Percentiles rank a stretch among this genome's conserved stretches.
Evolutionary conservation across 1,140 invertebrate genomes (phyloP).

Genomic region (Hirudo medicinalis): DNA sequence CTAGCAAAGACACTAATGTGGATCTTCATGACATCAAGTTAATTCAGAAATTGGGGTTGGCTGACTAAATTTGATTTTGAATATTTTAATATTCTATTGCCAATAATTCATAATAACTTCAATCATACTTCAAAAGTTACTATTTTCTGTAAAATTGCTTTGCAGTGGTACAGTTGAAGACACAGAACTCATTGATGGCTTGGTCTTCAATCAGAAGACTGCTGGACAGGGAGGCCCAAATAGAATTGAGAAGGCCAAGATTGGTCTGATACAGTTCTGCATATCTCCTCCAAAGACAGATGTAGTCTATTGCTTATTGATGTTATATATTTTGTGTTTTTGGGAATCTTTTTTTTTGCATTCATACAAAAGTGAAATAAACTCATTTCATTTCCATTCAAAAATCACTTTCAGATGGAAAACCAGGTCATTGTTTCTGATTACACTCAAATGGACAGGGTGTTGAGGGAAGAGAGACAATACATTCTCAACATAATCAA

Average conservation of each 20-base stretch:
- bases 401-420: conserved; percentile 67
- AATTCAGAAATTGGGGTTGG: conserved; percentile 72
- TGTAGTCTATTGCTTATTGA: conserved; percentile 44
- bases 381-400: not conserved
- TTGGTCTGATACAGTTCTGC: conserved; percentile 98
- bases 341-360: not conserved
- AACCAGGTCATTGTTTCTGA: conserved; percentile 91
- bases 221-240: conserved; percentile 80
- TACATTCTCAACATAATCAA: conserved; percentile 98
- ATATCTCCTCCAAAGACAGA: conserved; percentile 99
- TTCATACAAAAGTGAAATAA: not conserved
- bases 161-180: conserved; percentile 82
- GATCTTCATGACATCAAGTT: conserved; percentile 79
- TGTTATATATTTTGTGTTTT: conserved; percentile 13
- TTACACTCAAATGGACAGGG: conserved; percentile 96
- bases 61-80: not conserved
- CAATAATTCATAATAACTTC: not conserved
- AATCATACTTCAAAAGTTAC: not conserved
- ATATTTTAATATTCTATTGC: not conserved
- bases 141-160: conserved; percentile 15
- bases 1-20: conserved; percentile 51
- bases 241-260: conserved; percentile 90
- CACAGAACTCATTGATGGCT: conserved; percentile 83
- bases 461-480: conserved; percentile 90
- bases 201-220: conserved; percentile 80